Evolutionary conservation across 2,113 vertebrate genomes (phyloP).

Genomic region (Onychostoma macrolepis): DNA sequence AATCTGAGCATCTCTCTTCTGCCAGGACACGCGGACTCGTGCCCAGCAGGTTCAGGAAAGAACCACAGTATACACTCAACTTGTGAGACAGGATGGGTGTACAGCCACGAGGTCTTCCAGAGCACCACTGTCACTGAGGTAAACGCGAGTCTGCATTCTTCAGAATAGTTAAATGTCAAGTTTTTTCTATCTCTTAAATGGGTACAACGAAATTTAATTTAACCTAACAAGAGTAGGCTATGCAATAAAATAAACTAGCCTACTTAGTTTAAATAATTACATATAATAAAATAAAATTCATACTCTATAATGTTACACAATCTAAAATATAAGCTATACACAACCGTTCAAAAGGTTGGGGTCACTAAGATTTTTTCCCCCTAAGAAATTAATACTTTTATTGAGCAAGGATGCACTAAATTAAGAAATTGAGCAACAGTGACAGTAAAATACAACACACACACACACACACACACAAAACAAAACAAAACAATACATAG

Average conservation of each 20-base stretch:
- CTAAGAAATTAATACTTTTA: background rate
- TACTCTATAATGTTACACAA: background rate
- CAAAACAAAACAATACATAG: too few species aligned
- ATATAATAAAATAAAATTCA: background rate
- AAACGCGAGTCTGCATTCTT: background rate
- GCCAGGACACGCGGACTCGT: constrained; percentile 24
- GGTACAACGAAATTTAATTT: background rate
- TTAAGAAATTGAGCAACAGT: background rate
- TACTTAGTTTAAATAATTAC: background rate
- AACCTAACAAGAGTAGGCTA: too few species aligned
- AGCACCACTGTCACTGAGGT: constrained; percentile 77
- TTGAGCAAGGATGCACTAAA: background rate
- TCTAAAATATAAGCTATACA: background rate
- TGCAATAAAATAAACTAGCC: too few species aligned
- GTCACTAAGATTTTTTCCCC: background rate
- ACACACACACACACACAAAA: too few species aligned
- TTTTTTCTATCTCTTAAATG: background rate
- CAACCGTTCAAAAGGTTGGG: background rate
- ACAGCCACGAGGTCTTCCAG: constrained; percentile 69
- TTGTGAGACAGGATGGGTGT: constrained; percentile 72
- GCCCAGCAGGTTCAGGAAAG: constrained; percentile 35
- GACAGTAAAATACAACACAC: background rate
- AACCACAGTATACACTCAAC: constrained; percentile 60
- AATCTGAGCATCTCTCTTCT: constrained; percentile 60
- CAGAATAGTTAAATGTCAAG: background rate